Percentiles rank a stretch among this genome's conserved stretches.
Evolutionary conservation across 2,888 invertebrate species (phyloP).

Genomic region (Pristionchus fissidentatus): DNA sequence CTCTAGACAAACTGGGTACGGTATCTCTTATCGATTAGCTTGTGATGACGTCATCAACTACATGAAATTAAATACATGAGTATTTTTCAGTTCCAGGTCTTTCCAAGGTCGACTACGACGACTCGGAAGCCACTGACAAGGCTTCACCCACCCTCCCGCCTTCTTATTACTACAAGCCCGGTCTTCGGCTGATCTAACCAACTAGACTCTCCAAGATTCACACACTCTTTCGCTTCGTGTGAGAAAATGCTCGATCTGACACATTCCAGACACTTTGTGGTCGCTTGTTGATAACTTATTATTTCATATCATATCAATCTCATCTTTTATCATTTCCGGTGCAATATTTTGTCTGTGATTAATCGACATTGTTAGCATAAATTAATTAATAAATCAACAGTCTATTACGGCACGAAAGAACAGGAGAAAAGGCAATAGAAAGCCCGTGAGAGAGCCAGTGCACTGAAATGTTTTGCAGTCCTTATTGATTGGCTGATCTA

Average conservation of each 20-base stretch:
- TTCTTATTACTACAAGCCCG: constrained; percentile 37
- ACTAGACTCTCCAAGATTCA: too few species aligned
- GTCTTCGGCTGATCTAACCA: background rate
- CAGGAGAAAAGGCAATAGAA: background rate
- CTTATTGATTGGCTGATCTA: too few species aligned
- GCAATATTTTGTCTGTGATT: constrained; percentile 19
- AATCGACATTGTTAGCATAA: background rate
- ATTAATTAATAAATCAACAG: background rate
- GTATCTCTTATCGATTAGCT: background rate
- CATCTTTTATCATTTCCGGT: constrained; percentile 14
- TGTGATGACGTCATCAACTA: background rate
- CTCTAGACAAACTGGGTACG: background rate
- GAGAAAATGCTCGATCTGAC: too few species aligned
- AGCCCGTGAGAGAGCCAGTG: background rate
- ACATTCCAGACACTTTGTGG: too few species aligned
- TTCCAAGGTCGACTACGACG: constrained; percentile 23
- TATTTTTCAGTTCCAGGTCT: background rate
- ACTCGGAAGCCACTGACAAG: background rate
- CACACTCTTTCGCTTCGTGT: too few species aligned
- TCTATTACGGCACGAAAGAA: background rate
- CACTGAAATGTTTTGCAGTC: too few species aligned
- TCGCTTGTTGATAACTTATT: constrained; percentile 37
- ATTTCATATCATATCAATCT: constrained; percentile 3
- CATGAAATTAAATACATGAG: too few species aligned
- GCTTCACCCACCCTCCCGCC: constrained; percentile 33